Evolutionary conservation across 35 echinoderm and acorn worm species (phyloP).

Genomic region (Acanthaster planci): DNA sequence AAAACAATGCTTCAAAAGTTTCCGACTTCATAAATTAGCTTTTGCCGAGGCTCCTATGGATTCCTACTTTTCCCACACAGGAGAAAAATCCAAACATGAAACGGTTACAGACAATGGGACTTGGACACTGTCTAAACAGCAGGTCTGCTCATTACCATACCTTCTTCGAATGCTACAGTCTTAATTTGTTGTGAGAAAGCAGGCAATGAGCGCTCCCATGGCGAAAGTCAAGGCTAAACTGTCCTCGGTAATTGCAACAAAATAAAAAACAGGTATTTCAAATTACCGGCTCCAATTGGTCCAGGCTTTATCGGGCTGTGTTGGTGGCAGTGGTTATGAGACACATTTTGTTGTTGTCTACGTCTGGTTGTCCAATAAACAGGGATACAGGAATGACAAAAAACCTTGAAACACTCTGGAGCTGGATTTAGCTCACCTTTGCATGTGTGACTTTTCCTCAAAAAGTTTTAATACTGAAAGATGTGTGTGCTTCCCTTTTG

Average conservation of each 20-base stretch:
- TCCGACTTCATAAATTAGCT: too few relatives aligned
- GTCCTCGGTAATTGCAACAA: background rate
- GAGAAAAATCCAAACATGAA: background rate
- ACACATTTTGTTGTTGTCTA: background rate
- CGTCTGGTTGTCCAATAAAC: too few relatives aligned
- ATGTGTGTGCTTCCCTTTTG: too few relatives aligned
- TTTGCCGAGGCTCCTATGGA: too few relatives aligned
- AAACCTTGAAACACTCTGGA: too few relatives aligned
- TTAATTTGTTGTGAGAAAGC: constrained; percentile 15
- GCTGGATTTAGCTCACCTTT: too few relatives aligned
- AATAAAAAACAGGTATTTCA: constrained; percentile 22
- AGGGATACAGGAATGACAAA: too few relatives aligned
- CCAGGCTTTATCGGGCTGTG: background rate
- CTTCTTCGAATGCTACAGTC: background rate
- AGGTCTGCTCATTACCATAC: background rate
- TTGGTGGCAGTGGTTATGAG: constrained; percentile 2
- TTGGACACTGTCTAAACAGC: background rate
- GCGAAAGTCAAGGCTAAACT: constrained; percentile 14
- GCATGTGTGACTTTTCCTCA: too few relatives aligned
- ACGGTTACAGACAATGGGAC: background rate
- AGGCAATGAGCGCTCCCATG: constrained; percentile 12
- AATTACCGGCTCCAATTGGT: constrained; percentile 17
- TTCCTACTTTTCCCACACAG: too few relatives aligned
- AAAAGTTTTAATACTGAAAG: too few relatives aligned
- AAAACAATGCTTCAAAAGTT: too few relatives aligned